Evolutionary conservation across 2,888 invertebrate species (phyloP).

Genomic region (Seladonia tumulorum): DNA sequence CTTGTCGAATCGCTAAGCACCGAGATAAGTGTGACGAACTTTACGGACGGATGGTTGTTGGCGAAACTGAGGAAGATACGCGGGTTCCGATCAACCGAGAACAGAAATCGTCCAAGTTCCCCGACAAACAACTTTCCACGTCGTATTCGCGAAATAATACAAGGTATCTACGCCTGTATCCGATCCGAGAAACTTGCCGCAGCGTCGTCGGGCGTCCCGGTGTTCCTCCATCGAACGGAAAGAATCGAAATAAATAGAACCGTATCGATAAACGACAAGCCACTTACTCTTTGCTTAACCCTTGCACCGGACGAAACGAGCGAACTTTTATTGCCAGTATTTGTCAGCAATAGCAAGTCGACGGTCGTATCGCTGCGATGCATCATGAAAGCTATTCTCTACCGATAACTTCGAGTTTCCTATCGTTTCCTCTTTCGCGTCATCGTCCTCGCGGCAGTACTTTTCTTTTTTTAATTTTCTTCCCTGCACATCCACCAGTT

Average conservation of each 20-base stretch:
- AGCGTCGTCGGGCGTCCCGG: conserved; percentile 7
- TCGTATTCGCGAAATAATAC: conserved; percentile 26
- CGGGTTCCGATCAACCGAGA: not conserved
- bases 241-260: conserved; percentile 24
- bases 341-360: conserved; percentile 22
- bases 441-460: not conserved
- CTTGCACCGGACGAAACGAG: conserved; percentile 2
- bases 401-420: not conserved
- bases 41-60: not conserved
- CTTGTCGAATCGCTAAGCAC: not conserved
- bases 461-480: not conserved
- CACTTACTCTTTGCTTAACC: conserved; percentile 26
- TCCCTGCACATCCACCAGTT: no score
- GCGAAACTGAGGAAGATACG: not conserved
- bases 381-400: not conserved
- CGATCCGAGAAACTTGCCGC: not conserved
- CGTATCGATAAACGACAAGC: conserved; percentile 31
- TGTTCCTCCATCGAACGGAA: not conserved
- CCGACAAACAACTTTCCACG: conserved; percentile 22
- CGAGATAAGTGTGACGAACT: not conserved
- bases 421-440: not conserved
- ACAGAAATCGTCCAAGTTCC: not conserved
- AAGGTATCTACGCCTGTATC: conserved; percentile 5
- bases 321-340: conserved; percentile 39
- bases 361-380: not conserved